A percentile compares a stretch with the other conserved stretches of the same genome.
Evolutionary conservation across 2,888 invertebrate genomes (phyloP).

Genomic region (Hemicrepidius hirtus): DNA sequence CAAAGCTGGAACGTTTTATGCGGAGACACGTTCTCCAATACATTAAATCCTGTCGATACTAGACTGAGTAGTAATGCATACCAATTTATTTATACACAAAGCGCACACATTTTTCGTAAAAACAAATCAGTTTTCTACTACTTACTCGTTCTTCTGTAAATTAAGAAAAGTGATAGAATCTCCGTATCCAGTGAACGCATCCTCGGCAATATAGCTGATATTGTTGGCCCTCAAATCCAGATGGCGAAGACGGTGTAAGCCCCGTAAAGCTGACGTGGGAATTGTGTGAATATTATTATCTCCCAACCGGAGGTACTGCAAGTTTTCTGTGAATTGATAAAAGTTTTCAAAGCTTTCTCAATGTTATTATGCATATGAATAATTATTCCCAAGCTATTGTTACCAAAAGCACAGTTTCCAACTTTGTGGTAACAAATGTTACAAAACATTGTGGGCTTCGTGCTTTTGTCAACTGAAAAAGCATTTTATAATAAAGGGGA

Average conservation of each 20-base stretch:
- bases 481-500: not conserved
- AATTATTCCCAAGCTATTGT: conserved; percentile 23
- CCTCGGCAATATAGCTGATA: conserved; percentile 87
- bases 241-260: conserved; percentile 90
- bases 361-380: conserved; percentile 22
- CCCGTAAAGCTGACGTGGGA: conserved; percentile 88
- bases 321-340: conserved; percentile 79
- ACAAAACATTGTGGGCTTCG: conserved; percentile 9
- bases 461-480: conserved; percentile 22
- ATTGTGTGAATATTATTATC: conserved; percentile 91
- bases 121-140: conserved; percentile 50
- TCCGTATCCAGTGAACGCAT: conserved; percentile 91
- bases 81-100: not conserved
- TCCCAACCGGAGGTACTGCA: conserved; percentile 91
- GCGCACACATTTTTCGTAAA: not conserved
- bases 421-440: not conserved
- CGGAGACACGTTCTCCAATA: conserved; percentile 15
- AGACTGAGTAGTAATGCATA: conserved; percentile 14
- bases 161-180: conserved; percentile 95
- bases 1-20: conserved; percentile 3
- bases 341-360: conserved; percentile 31
- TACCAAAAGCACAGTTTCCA: conserved; percentile 8
- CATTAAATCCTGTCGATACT: conserved; percentile 7
- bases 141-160: conserved; percentile 93
- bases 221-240: conserved; percentile 92